These are phyloP conservation scores for Bambusicola thoracicus DNA, from an alignment of 2,113 vertebrate genomes.

Conservation along the genomic window DNA sequence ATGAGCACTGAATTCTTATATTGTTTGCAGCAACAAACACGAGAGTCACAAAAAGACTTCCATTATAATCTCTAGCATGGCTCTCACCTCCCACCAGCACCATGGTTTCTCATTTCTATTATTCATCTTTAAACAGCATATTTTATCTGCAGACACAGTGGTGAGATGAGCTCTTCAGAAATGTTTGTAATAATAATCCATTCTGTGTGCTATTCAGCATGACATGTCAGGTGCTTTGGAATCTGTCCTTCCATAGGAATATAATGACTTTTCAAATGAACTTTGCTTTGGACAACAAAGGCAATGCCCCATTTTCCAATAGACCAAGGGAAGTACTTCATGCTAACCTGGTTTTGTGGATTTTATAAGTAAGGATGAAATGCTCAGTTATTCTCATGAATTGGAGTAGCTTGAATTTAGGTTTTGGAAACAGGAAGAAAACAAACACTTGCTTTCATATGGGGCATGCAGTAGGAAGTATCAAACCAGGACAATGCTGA, in stretches of 20 bases:
- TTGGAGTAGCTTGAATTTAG: neutral
- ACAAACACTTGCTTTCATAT: neutral
- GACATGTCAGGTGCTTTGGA: neutral
- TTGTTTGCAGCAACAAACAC: conserved; percentile 37
- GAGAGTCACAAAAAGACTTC: conserved; percentile 8
- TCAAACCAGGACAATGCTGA: neutral
- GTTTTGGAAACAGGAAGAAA: neutral
- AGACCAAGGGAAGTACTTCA: neutral
- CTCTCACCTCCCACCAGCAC: neutral
- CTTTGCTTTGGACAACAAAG: neutral
- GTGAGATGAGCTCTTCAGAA: neutral
- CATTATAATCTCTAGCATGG: neutral
- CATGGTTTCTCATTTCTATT: neutral
- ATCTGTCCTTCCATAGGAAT: neutral
- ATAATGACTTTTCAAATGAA: neutral
- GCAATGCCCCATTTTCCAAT: neutral
- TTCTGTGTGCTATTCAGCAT: neutral
- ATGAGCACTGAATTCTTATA: neutral
- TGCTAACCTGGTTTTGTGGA: neutral
- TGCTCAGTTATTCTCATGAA: neutral
- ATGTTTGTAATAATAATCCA: neutral
- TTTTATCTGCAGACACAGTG: neutral
- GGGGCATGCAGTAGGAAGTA: neutral
- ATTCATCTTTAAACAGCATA: conserved; percentile 15
- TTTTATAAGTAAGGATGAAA: neutral